These are phyloP conservation scores for Nyctibius bracteatus DNA, from an alignment of 2,113 vertebrate species.

Conservation along the genomic window DNA sequence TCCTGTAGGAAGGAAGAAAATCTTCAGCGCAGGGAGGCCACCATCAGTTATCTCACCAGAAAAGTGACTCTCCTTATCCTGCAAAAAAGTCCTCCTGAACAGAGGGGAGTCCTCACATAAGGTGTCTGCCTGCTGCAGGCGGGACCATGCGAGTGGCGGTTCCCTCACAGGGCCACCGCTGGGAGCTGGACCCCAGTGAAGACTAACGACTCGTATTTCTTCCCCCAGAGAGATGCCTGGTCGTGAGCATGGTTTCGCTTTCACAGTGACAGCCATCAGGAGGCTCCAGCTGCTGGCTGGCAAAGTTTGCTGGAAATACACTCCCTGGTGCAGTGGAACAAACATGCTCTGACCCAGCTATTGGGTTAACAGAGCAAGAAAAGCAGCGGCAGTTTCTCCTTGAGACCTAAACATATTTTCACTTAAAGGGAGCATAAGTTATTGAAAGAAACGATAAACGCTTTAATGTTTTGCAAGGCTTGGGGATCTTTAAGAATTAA, in stretches of 20 bases:
- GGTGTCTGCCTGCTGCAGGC: neutral
- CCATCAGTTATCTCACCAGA: neutral
- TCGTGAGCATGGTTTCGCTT: neutral
- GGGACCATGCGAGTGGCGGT: rapidly evolving
- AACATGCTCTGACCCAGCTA: neutral
- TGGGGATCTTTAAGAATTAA: neutral
- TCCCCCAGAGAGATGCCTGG: neutral
- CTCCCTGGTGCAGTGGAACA: neutral
- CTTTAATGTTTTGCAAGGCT: neutral
- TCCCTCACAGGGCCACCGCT: neutral
- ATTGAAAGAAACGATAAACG: neutral
- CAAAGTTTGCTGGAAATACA: neutral
- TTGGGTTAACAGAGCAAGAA: neutral
- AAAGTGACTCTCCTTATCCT: neutral
- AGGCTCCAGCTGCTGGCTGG: neutral
- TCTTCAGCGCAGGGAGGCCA: neutral
- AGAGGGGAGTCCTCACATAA: neutral
- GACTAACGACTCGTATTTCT: neutral
- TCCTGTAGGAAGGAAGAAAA: neutral
- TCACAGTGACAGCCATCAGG: neutral
- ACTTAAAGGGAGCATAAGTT: neutral
- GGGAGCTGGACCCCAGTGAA: neutral
- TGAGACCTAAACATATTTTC: neutral
- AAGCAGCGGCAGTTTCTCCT: neutral
- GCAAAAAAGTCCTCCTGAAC: neutral